Percentiles rank a stretch among this genome's conserved stretches.
These are phyloP conservation scores for Vollenhovia emeryi DNA, from an alignment of 1,140 invertebrate genomes.

Conservation along the genomic window DNA sequence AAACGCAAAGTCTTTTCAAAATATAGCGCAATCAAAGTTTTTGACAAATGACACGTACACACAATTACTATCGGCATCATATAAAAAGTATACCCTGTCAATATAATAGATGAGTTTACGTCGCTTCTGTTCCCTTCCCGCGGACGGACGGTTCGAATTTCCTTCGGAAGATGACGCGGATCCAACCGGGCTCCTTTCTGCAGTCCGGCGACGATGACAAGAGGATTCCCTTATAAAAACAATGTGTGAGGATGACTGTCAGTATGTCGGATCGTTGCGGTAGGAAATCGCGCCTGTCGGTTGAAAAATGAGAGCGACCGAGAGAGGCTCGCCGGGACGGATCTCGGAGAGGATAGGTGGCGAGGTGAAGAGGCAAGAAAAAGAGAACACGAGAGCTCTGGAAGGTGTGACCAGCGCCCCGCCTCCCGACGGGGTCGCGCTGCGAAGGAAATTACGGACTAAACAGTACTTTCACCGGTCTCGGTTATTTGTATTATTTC, in stretches of 20 bases:
- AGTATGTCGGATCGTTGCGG: constrained; percentile 62
- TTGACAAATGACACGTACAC: neutral
- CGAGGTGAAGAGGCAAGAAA: constrained; percentile 3
- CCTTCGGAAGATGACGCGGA: constrained; percentile 19
- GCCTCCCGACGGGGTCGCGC: constrained; percentile 71
- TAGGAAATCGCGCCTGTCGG: constrained; percentile 74
- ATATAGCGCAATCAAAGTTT: neutral
- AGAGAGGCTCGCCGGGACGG: constrained; percentile 35
- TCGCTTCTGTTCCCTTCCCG: neutral
- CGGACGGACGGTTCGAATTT: constrained; percentile 54
- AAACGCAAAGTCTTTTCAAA: neutral
- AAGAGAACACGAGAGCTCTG: constrained; percentile 25
- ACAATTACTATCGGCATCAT: neutral
- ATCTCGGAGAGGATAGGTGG: constrained; percentile 6
- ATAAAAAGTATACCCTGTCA: neutral
- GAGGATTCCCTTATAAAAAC: constrained; percentile 82
- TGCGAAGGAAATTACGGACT: constrained; percentile 77
- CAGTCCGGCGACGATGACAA: constrained; percentile 75
- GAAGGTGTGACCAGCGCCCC: constrained; percentile 82
- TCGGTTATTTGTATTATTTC: constrained; percentile 79
- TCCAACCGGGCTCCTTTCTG: constrained; percentile 50
- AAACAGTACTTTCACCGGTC: constrained; percentile 72
- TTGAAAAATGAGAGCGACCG: constrained; percentile 63
- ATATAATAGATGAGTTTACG: neutral
- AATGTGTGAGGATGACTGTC: constrained; percentile 81